These are phyloP conservation scores for Ridgeia piscesae DNA, from an alignment of 1,140 invertebrate species.

Conservation along the genomic window DNA sequence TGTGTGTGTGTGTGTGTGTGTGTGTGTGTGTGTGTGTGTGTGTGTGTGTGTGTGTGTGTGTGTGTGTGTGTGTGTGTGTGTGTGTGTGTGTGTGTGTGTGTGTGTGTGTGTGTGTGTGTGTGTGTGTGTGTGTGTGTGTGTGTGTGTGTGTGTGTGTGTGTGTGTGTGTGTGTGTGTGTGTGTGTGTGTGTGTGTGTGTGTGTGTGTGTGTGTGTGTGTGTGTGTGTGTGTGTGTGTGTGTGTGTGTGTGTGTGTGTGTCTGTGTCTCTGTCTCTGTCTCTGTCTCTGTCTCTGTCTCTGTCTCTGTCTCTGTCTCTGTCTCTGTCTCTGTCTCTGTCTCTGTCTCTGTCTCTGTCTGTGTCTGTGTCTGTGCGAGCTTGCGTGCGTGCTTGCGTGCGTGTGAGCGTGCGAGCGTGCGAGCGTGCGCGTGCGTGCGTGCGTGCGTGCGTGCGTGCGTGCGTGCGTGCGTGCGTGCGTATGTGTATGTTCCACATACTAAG, in stretches of 20 bases:
- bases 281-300: neutral
- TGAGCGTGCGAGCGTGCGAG: neutral
- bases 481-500: too few species aligned
- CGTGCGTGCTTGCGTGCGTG: neutral
- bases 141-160: neutral
- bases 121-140: neutral
- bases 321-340: neutral
- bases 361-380: neutral
- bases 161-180: neutral
- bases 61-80: slow-evolving; percentile 12
- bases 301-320: neutral
- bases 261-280: too few species aligned
- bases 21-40: slow-evolving; percentile 13
- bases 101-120: slow-evolving; percentile 7
- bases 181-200: neutral
- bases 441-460: neutral
- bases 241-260: neutral
- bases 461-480: neutral
- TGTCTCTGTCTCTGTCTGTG: neutral
- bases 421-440: neutral
- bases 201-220: neutral
- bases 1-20: slow-evolving; percentile 9
- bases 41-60: slow-evolving; percentile 16
- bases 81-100: slow-evolving; percentile 12
- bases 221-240: neutral